Conservation (phyloP, 92 coral and sea anemone species). For the Epizoanthus rinbou region DNA sequence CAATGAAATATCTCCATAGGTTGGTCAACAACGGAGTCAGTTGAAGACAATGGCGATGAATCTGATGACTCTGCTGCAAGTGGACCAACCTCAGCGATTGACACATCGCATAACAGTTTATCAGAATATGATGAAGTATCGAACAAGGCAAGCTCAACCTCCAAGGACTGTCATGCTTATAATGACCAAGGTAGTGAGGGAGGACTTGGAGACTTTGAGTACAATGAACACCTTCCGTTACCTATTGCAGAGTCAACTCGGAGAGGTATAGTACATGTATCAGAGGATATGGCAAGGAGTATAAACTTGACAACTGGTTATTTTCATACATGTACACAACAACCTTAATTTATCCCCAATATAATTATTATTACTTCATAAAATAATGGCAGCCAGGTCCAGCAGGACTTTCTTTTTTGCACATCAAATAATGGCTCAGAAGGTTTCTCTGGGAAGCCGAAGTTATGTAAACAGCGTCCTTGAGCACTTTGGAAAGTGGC, state of each 20-base stretch:
- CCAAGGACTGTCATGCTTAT: neutral
- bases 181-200: neutral
- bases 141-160: neutral
- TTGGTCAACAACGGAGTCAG: neutral
- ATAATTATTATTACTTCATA: too few relatives aligned
- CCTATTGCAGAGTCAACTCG: conserved; percentile 41
- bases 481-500: too few relatives aligned
- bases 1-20: too few relatives aligned
- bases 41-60: conserved; percentile 1
- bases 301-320: too few relatives aligned
- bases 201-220: neutral
- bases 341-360: too few relatives aligned
- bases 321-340: too few relatives aligned
- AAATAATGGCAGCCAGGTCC: too few relatives aligned
- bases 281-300: too few relatives aligned
- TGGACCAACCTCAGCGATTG: conserved; percentile 6
- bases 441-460: too few relatives aligned
- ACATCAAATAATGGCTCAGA: too few relatives aligned
- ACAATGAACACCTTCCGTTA: conserved; percentile 12
- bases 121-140: conserved; percentile 9
- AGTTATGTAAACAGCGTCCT: too few relatives aligned
- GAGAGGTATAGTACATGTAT: neutral
- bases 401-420: too few relatives aligned
- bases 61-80: conserved; percentile 22
- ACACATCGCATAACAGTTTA: conserved; percentile 22